Conservation (phyloP, 2,113 vertebrate genomes). For the Triplophysa tibetana region DNA sequence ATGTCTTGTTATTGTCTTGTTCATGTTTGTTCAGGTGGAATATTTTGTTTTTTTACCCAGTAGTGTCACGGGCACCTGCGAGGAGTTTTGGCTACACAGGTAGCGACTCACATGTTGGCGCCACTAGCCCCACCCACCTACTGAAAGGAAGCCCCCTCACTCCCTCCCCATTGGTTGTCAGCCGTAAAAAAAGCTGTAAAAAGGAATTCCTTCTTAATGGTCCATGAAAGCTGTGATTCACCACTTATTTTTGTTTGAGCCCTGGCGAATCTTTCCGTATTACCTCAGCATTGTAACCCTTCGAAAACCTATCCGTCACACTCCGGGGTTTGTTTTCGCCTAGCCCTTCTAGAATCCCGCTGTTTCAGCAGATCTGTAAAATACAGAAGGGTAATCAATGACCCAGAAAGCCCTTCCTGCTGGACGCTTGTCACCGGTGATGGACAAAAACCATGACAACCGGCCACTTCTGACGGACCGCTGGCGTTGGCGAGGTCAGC, state of each 20-base stretch:
- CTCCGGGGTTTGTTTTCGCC: slow-evolving; percentile 48
- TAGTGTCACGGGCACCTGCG: slow-evolving; percentile 39
- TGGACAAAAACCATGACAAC: slow-evolving; percentile 59
- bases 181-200: slow-evolving; percentile 52
- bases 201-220: slow-evolving; percentile 65
- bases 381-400: slow-evolving; percentile 16
- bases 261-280: slow-evolving; percentile 57
- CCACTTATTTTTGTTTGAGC: slow-evolving; percentile 60
- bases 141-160: slow-evolving; percentile 43
- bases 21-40: slow-evolving; percentile 58
- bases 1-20: slow-evolving; percentile 26
- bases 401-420: slow-evolving; percentile 58
- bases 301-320: slow-evolving; percentile 47
- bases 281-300: slow-evolving; percentile 56
- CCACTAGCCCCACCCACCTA: not conserved
- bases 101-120: not conserved
- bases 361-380: slow-evolving; percentile 20
- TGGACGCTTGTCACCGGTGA: slow-evolving; percentile 61
- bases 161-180: slow-evolving; percentile 45
- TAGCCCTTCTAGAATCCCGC: not conserved
- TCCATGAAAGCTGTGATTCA: slow-evolving; percentile 63
- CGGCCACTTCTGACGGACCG: slow-evolving; percentile 34
- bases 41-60: slow-evolving; percentile 32
- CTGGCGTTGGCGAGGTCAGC: slow-evolving; percentile 35
- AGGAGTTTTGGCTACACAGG: slow-evolving; percentile 25